Conservation (phyloP, 2,113 vertebrate species). For the Cariama cristata region DNA sequence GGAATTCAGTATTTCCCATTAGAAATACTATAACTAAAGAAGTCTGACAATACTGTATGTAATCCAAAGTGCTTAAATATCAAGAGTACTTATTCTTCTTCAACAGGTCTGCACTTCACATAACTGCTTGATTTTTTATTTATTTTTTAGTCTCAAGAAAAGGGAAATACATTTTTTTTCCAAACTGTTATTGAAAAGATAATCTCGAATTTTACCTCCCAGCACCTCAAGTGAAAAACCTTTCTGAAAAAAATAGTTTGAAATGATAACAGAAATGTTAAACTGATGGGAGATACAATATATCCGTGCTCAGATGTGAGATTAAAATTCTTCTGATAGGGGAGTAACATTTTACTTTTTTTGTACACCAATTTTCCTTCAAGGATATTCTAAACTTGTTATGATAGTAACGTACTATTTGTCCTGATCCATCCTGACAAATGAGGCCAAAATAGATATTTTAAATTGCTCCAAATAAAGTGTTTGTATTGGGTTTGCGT, state of each 20-base stretch:
- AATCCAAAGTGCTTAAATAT: neutral
- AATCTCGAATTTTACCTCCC: neutral
- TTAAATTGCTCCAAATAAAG: neutral
- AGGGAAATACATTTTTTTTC: neutral
- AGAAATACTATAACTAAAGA: neutral
- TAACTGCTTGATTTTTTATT: neutral
- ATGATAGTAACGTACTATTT: neutral
- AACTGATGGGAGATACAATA: neutral
- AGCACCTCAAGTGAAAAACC: neutral
- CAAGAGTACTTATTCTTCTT: neutral
- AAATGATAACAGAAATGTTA: neutral
- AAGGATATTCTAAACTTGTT: neutral
- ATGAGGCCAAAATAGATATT: neutral
- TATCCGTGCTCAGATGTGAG: neutral
- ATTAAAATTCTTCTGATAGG: neutral
- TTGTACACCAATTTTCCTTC: neutral
- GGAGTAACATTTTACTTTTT: neutral
- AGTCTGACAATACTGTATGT: neutral
- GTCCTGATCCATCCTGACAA: neutral
- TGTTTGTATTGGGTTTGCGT: neutral
- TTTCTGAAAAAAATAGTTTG: neutral
- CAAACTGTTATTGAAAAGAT: neutral
- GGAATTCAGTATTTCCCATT: neutral
- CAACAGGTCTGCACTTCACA: neutral
- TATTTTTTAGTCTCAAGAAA: neutral